Evolutionary conservation across 2,797 vertebrate genomes (phyloP), one percentile per base, ranked within the genome.

Genomic region (Paratrypauchen microcephalus): DNA sequence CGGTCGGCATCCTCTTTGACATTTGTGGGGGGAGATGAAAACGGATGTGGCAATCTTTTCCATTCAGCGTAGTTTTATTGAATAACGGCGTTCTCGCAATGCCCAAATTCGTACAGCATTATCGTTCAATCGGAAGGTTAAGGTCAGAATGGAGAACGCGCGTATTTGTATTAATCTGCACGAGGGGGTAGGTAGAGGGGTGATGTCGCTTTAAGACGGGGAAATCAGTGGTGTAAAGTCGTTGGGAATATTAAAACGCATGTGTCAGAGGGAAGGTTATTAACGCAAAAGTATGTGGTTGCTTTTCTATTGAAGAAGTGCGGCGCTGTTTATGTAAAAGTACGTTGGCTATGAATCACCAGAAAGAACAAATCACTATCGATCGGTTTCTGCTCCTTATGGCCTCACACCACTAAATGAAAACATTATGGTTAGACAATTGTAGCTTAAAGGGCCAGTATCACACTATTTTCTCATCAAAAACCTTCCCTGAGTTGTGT

Each of bases 11-110:
- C 85, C 83, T 83, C 78, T 83, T 16, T 86, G 85, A 86, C 86
- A 87, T 90, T 90, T 87, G 73, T 83, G 78, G 68, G 69, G 73
- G 0, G n/a, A 82, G 73, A 90, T 90, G 84, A 87, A 78, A 84
- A 91, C 74, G 9, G 78, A 91, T 89, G 80, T 41, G 70, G 84
- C 77, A 13, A 30, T 88, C 74, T 63, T 74, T 65, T 61, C 18
- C 67, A 76, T 64, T 56, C 60, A 15, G 66, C 55, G 19, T 68
- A 56, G 15, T 72, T 77, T 87, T 83, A 54, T 79, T 80, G 82
- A 86, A 74, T 81, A 85, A 83, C 61, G 52, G 52, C 54, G 21
- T 70, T 73, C 68, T 50, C 63, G 71, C 67, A 59, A 60, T 71
- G 67, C 67, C 73, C 55, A 71, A 79, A 71, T 71, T 74, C 74